Base-by-base conservation (phyloP, 2,113 vertebrate species). In the Uropsilus gracilis region DNA sequence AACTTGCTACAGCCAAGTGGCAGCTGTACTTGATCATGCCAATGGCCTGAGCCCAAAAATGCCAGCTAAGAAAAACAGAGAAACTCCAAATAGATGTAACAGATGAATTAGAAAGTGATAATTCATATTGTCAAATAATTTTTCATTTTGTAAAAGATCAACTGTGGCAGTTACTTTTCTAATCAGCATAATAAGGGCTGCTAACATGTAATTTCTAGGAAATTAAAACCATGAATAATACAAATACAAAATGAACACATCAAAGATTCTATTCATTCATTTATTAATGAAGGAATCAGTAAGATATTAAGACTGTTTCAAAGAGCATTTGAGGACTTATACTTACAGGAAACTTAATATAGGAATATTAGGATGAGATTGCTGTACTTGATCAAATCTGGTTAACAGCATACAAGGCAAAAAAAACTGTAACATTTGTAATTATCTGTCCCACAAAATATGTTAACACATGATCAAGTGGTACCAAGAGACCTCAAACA, bases 181-280 rank as follows among this genome's bases (percentile, higher is more conserved):
- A 39, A 34, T 28, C 76, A 92, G 30, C 24, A 71, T 90, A 28
- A 71, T 90, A 28, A 71, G 24, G 32, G n/a, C 20, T 55, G 53
- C 50, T 86, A 48, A 90, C 39, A 50, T 53, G 75, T 71, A 57
- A 87, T 71, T 71, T 95, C 91, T 78, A 85, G 59, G 93, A 94
- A 94, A 90, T 73, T 85, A 93, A 90, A 94, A 85, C 76, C 63
- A 75, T 64, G 77, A 86, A n/a, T 96, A 61, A 75, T 72, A 50
- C 61, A 91, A 84, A 66, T 86, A 22, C 63, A 55, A 91, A 90
- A 64, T 48, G 59, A 96, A 91, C 69, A 77, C 30, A 50, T 64
- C 55, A 71, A 80, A 69, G 48, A 76, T 86, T 80, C 66, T 86
- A 87, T 68, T 86, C 34, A 93, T 14, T 80, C 53, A 16, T 48